Evolutionary conservation across 92 coral and sea anemone genomes (phyloP).

Genomic region (Desmophyllum pertusum): DNA sequence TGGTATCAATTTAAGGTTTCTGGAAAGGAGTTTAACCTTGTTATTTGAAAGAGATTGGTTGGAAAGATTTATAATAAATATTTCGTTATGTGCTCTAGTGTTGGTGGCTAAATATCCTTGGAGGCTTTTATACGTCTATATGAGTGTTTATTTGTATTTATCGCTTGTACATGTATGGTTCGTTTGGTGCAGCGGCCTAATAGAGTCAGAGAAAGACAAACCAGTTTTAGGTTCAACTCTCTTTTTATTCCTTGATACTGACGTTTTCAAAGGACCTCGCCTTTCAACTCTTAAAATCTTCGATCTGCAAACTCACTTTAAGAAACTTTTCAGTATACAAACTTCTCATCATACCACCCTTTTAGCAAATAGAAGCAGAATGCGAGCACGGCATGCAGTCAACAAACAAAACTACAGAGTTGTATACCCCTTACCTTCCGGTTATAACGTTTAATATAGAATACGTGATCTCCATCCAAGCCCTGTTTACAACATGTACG

Average conservation of each 20-base stretch:
- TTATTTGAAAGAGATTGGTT: neutral
- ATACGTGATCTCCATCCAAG: conserved; percentile 5
- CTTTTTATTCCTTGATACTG: too few relatives aligned
- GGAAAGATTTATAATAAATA: neutral
- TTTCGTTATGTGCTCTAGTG: neutral
- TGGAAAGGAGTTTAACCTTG: neutral
- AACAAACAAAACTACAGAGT: neutral
- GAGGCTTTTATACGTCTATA: neutral
- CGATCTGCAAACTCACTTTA: too few relatives aligned
- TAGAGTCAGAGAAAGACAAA: conserved; percentile 2
- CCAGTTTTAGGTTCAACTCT: conserved; percentile 21
- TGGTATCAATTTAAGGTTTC: neutral
- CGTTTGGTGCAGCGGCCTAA: too few relatives aligned
- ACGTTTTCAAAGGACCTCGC: too few relatives aligned
- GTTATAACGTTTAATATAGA: neutral
- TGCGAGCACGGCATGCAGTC: neutral
- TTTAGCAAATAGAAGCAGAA: too few relatives aligned
- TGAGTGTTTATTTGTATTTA: neutral
- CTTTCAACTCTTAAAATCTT: too few relatives aligned
- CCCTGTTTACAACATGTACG: conserved; percentile 14
- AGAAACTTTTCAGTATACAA: too few relatives aligned
- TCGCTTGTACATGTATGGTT: too few relatives aligned
- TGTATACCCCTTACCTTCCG: neutral
- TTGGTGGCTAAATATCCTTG: neutral
- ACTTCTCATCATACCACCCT: too few relatives aligned